Conservation (phyloP, 1,140 invertebrate genomes). For the Scylla paramamosain region DNA sequence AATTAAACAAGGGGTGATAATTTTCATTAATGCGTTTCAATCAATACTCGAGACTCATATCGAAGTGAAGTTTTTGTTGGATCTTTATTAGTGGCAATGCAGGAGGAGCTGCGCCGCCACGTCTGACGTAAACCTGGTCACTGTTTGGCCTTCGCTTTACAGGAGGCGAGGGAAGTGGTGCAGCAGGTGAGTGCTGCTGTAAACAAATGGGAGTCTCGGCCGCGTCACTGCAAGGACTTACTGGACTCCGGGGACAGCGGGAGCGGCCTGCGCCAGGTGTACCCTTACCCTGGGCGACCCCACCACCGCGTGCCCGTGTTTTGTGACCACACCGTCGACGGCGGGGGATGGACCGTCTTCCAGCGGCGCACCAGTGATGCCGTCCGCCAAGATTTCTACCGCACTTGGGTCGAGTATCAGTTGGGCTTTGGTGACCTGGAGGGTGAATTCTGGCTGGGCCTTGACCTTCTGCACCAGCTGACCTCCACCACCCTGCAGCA, state of each 20-base stretch:
- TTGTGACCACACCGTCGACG: slow-evolving; percentile 78
- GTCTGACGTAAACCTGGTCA: not conserved
- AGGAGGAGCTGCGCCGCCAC: no score
- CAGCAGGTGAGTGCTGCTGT: not conserved
- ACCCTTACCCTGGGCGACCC: slow-evolving; percentile 17
- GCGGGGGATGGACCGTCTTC: slow-evolving; percentile 79
- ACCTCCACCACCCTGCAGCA: slow-evolving; percentile 71
- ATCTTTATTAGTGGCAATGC: not conserved
- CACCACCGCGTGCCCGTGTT: slow-evolving; percentile 70
- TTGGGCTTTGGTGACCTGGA: slow-evolving; percentile 76
- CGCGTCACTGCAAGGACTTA: slow-evolving; percentile 31
- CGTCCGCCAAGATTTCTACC: slow-evolving; percentile 74
- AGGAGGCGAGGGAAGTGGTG: not conserved
- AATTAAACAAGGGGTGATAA: no score
- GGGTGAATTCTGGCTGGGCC: slow-evolving; percentile 44
- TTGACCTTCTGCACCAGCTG: slow-evolving; percentile 75
- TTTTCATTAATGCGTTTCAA: no score
- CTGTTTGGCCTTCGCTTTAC: not conserved
- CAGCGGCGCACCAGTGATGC: slow-evolving; percentile 76
- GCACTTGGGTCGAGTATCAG: slow-evolving; percentile 76
- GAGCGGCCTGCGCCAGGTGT: not conserved
- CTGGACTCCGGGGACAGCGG: not conserved
- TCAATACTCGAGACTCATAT: no score
- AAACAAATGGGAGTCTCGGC: not conserved
- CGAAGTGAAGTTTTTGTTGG: no score